Evolutionary conservation across 2,888 invertebrate genomes (phyloP), one percentile per base, ranked within the genome.

Genomic region (Torymus tubicola): DNA sequence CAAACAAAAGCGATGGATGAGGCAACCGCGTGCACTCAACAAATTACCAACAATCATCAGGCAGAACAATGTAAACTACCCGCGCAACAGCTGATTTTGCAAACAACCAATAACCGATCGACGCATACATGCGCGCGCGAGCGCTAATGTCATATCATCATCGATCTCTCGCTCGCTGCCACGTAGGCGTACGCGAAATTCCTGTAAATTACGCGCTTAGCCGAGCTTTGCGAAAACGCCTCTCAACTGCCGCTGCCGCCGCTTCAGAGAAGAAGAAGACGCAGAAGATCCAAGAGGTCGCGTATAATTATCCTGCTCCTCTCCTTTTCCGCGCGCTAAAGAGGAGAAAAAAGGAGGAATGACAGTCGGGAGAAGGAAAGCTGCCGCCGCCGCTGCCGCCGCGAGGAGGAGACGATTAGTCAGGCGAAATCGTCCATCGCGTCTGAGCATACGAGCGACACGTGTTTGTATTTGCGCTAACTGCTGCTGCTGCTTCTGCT

Each of bases 361-460:
- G 58, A 31, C 13, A 52, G 52, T 12, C 16, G 10, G 12, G 18
- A 58, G 21, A 60, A 55, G n/a, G 53, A 72, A 67, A 73, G 63
- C 50, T 16, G 31, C 52, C 31, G 60, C 50, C 31, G 31, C 52
- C 31, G 60, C 21, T n/a, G 14, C 42, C 12, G 67, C 18, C 55
- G 50, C 24, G 87, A 87, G 87, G 69, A 50, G 87, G 87, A 85
- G 87, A 42, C 88, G 89, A 90, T 90, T 90, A 90, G 90, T 90
- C 90, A 90, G 86, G 87, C 87, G 89, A 90, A 90, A 90, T 90
- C 90, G 90, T 89, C 88, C 90, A 90, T 90, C 87, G 87, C 90
- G 90, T 90, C 90, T 90, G 90, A 89, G 88, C 90, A 90, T 90
- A 89, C 90, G 90, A 90, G 89, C 84, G 89, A 88, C 90, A 90